Percentiles rank a stretch among this genome's conserved stretches.
phyloP scores from a whole-genome alignment of 1,140 invertebrate species.

The Drosophila takahashii region DNA sequence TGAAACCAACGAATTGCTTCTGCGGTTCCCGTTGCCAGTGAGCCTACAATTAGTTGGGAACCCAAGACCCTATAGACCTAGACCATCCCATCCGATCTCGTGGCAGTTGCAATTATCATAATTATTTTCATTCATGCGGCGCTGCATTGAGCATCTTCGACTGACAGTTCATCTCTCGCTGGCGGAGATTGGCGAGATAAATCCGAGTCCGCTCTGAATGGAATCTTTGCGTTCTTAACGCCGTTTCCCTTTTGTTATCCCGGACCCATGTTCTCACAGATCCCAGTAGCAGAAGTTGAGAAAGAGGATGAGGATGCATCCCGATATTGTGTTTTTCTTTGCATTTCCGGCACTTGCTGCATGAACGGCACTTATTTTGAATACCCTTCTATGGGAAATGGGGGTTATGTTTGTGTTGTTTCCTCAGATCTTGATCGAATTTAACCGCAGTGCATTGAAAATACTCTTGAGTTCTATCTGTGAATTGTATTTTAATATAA shows the following conservation, averaged over 20 bases:
- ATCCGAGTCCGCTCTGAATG: slow-evolving; percentile 33
- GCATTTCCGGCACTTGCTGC: slow-evolving; percentile 63
- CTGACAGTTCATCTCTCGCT: slow-evolving; percentile 32
- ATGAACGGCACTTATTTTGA: slow-evolving; percentile 23
- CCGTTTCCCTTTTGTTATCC: slow-evolving; percentile 58
- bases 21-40: slow-evolving; percentile 56
- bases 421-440: slow-evolving; percentile 5
- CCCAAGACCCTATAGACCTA: slow-evolving; percentile 23
- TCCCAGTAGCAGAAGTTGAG: slow-evolving; percentile 7
- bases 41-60: slow-evolving; percentile 74
- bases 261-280: slow-evolving; percentile 27
- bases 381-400: slow-evolving; percentile 14
- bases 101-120: slow-evolving; percentile 79
- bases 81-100: slow-evolving; percentile 32
- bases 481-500: too few relatives aligned
- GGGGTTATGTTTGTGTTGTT: slow-evolving; percentile 1
- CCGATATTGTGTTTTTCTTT: slow-evolving; percentile 57
- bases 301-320: slow-evolving; percentile 69
- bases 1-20: slow-evolving; percentile 32
- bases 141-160: slow-evolving; percentile 48
- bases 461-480: not conserved
- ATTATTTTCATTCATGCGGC: slow-evolving; percentile 81
- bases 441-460: not conserved
- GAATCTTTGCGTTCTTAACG: slow-evolving; percentile 49
- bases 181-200: slow-evolving; percentile 63